These are phyloP conservation scores for Hypolimnas misippus DNA, from an alignment of 2,888 invertebrate species.

Conservation along the genomic window DNA sequence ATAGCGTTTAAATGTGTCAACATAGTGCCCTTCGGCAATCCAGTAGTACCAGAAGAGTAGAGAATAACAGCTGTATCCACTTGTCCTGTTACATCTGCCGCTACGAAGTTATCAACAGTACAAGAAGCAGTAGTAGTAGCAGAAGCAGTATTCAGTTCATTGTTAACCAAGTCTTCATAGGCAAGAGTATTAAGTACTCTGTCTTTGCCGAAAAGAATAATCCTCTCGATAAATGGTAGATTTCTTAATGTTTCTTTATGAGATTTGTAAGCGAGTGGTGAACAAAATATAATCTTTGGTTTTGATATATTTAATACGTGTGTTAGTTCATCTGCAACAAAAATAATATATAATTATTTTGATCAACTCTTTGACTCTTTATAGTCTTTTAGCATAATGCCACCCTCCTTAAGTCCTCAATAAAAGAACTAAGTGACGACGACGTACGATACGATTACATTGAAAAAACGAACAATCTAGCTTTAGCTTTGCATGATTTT, in stretches of 20 bases:
- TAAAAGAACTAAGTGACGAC: too few relatives aligned
- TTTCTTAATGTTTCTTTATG: constrained; percentile 50
- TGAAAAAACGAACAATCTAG: too few relatives aligned
- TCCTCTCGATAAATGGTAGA: constrained; percentile 49
- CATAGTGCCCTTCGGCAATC: constrained; percentile 50
- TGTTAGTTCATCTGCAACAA: constrained; percentile 59
- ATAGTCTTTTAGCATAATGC: neutral
- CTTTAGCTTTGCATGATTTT: too few relatives aligned
- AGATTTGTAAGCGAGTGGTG: constrained; percentile 53
- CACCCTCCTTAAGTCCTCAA: too few relatives aligned
- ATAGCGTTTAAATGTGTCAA: constrained; percentile 47
- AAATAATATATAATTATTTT: neutral
- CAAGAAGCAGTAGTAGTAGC: too few relatives aligned
- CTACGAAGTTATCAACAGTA: constrained; percentile 37
- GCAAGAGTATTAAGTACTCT: constrained; percentile 43
- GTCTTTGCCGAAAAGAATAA: constrained; percentile 58
- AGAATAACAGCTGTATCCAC: constrained; percentile 43
- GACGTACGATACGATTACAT: too few relatives aligned
- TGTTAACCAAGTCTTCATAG: constrained; percentile 53
- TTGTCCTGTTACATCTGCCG: constrained; percentile 44
- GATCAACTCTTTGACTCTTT: neutral
- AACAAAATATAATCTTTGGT: constrained; percentile 62
- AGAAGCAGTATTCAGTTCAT: constrained; percentile 33
- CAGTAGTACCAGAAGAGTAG: constrained; percentile 51
- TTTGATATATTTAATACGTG: constrained; percentile 63